These are phyloP conservation scores for Heteractis magnifica DNA, from an alignment of 92 coral and sea anemone genomes.

Conservation along the genomic window DNA sequence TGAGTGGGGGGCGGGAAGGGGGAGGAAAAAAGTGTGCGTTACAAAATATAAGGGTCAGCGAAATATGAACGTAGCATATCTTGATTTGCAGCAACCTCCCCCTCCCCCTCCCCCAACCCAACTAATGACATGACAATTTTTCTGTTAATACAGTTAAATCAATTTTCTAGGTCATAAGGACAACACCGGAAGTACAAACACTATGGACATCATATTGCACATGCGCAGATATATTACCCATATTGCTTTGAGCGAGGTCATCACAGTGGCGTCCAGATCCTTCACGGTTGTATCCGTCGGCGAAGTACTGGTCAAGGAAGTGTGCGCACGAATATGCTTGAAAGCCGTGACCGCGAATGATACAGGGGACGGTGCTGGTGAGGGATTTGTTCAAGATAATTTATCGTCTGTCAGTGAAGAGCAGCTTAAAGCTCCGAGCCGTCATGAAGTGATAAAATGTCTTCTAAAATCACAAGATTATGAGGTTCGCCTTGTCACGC, in stretches of 20 bases:
- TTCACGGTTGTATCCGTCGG: slow-evolving; percentile 41
- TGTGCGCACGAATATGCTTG: slow-evolving; percentile 46
- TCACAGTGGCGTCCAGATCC: not conserved
- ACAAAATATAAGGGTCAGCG: too few species aligned
- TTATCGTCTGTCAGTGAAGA: not conserved
- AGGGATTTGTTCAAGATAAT: not conserved
- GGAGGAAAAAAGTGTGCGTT: too few species aligned
- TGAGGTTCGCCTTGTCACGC: slow-evolving; percentile 65
- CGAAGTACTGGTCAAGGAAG: slow-evolving; percentile 51
- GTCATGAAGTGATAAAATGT: slow-evolving; percentile 5
- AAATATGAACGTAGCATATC: too few species aligned
- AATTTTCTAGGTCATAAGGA: not conserved
- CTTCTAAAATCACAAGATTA: slow-evolving; percentile 57
- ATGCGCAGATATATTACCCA: slow-evolving; percentile 21
- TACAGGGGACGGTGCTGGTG: not conserved
- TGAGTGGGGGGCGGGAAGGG: too few species aligned
- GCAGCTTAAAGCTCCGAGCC: not conserved
- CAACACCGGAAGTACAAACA: not conserved
- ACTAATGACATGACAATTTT: not conserved
- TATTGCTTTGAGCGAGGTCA: slow-evolving; percentile 10
- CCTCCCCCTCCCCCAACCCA: too few species aligned
- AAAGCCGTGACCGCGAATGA: slow-evolving; percentile 3
- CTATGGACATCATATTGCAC: not conserved
- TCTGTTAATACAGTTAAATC: not conserved
- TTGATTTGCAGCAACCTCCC: too few species aligned